Evolutionary conservation across 2,797 vertebrate species (phyloP).

Genomic region (Danionella dracula): DNA sequence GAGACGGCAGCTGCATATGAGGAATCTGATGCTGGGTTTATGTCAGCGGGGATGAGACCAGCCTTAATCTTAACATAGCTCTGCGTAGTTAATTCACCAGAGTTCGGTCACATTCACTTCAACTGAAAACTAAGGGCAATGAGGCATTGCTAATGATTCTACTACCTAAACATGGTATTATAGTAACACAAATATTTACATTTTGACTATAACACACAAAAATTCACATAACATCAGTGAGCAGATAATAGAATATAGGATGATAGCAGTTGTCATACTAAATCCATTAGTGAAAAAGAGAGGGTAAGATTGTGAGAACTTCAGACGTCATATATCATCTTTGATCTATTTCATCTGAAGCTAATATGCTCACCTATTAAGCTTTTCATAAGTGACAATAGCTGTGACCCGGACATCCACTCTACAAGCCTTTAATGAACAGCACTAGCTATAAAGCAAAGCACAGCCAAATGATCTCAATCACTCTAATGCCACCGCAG

Average conservation of each 20-base stretch:
- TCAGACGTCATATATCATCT: conserved; percentile 48
- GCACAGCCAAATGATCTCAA: conserved; percentile 20
- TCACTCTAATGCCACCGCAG: background rate
- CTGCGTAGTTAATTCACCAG: background rate
- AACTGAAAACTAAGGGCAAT: conserved; percentile 42
- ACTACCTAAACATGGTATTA: conserved; percentile 43
- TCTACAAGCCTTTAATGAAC: conserved; percentile 26
- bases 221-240: background rate
- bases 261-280: no score
- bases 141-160: conserved; percentile 37
- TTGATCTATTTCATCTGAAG: conserved; percentile 35
- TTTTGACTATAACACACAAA: conserved; percentile 43
- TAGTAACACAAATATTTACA: conserved; percentile 53
- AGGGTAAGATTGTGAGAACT: no score
- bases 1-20: no score
- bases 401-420: conserved; percentile 35
- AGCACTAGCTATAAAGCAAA: conserved; percentile 1
- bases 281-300: background rate
- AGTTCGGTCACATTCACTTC: background rate
- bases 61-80: background rate
- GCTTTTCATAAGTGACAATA: conserved; percentile 31
- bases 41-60: no score
- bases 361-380: conserved; percentile 26
- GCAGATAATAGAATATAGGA: no score
- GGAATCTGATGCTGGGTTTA: no score